Conservation (phyloP, 1,140 invertebrate genomes). For the Theocolax elegans region DNA sequence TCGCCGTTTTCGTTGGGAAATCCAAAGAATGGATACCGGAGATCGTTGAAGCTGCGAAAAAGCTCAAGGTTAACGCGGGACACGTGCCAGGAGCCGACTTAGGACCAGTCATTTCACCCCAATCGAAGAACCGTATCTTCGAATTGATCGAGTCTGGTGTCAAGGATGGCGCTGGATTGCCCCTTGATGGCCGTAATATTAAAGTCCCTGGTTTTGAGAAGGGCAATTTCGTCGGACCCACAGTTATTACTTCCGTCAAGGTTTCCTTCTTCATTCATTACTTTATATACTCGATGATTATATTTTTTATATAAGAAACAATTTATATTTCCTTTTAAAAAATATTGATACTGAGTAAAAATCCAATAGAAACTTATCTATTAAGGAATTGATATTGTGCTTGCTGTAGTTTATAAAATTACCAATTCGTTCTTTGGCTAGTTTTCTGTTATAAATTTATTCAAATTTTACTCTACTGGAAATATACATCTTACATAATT, state of each 20-base stretch:
- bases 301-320: background rate
- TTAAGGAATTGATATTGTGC: too few relatives aligned
- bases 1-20: conserved; percentile 93
- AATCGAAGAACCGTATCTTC: conserved; percentile 88
- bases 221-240: conserved; percentile 98
- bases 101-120: conserved; percentile 95
- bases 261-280: conserved; percentile 62
- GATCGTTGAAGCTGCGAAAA: conserved; percentile 86
- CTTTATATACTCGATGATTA: too few relatives aligned
- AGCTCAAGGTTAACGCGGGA: conserved; percentile 94
- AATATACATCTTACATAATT: too few relatives aligned
- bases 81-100: conserved; percentile 93
- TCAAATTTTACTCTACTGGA: too few relatives aligned
- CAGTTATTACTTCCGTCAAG: conserved; percentile 90
- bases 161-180: conserved; percentile 88
- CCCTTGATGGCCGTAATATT: conserved; percentile 89
- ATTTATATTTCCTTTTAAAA: background rate
- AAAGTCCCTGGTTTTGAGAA: conserved; percentile 90
- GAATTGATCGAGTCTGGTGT: conserved; percentile 87
- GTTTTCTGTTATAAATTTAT: too few relatives aligned
- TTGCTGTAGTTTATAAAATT: too few relatives aligned
- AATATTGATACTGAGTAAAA: too few relatives aligned
- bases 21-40: conserved; percentile 95
- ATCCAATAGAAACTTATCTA: too few relatives aligned
- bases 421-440: too few relatives aligned